phyloP scores from a whole-genome alignment of 2,888 invertebrate genomes.

The Agrotis clavis region DNA sequence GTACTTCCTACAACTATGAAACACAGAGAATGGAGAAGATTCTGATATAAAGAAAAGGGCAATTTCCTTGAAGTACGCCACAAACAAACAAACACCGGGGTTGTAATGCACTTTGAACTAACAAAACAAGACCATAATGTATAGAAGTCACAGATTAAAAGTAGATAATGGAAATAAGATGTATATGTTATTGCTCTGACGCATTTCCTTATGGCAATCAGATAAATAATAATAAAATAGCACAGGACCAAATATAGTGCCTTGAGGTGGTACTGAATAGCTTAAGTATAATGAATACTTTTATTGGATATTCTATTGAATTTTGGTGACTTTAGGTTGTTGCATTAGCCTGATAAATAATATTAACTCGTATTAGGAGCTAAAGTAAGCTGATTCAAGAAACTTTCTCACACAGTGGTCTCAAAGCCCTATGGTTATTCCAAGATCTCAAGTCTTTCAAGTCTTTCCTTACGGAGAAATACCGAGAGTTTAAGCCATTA shows the following conservation, averaged over 20 bases:
- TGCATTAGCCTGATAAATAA: not conserved
- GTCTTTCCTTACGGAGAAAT: not conserved
- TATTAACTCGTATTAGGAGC: not conserved
- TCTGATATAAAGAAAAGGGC: too few relatives aligned
- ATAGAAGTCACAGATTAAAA: not conserved
- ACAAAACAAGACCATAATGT: not conserved
- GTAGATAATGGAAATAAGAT: constrained; percentile 1
- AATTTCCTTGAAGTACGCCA: not conserved
- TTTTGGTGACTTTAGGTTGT: not conserved
- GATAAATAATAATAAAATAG: constrained; percentile 11
- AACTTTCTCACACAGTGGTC: not conserved
- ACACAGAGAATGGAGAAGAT: too few relatives aligned
- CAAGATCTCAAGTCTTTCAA: not conserved
- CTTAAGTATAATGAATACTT: not conserved
- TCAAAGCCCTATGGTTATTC: constrained; percentile 7
- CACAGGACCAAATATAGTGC: constrained; percentile 6
- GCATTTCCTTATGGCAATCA: constrained; percentile 8
- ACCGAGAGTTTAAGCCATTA: constrained; percentile 9
- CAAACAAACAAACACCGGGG: not conserved
- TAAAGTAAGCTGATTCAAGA: too few relatives aligned
- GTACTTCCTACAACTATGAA: constrained; percentile 1
- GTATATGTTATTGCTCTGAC: not conserved
- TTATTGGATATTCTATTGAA: not conserved
- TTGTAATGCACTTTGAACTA: not conserved
- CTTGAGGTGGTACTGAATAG: constrained; percentile 14